These are phyloP conservation scores for Eumaeus atala DNA, from an alignment of 1,140 invertebrate genomes.

Conservation along the genomic window DNA sequence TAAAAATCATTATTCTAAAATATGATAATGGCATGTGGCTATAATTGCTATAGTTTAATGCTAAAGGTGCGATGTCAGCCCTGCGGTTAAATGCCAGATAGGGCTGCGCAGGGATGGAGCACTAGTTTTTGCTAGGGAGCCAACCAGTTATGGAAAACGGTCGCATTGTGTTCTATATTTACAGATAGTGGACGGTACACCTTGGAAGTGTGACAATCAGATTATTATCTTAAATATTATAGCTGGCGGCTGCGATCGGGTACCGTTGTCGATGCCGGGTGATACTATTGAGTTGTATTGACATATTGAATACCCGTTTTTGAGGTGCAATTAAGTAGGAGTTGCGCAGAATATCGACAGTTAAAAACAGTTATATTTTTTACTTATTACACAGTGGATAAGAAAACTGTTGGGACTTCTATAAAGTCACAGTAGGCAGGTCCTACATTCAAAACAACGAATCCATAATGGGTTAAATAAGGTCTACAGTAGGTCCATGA, in stretches of 20 bases:
- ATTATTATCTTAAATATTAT: constrained; percentile 6
- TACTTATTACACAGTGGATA: too few relatives aligned
- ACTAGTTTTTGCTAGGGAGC: constrained; percentile 10
- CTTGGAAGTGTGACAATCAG: constrained; percentile 9
- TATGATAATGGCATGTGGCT: constrained; percentile 3
- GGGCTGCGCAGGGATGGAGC: constrained; percentile 4
- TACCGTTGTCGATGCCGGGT: constrained; percentile 1
- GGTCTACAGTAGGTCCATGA: too few relatives aligned
- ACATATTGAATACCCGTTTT: too few relatives aligned
- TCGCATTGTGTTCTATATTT: constrained; percentile 11
- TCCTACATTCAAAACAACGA: too few relatives aligned
- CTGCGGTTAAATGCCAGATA: constrained; percentile 9
- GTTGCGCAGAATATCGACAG: too few relatives aligned
- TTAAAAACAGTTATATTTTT: too few relatives aligned
- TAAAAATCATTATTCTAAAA: background rate
- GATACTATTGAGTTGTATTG: background rate
- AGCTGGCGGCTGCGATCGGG: background rate
- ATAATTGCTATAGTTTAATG: constrained; percentile 3
- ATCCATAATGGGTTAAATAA: too few relatives aligned
- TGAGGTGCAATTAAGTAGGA: too few relatives aligned
- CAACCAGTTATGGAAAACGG: constrained; percentile 7
- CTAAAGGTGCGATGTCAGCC: background rate
- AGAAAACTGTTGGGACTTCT: too few relatives aligned
- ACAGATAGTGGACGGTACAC: background rate
- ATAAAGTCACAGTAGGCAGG: too few relatives aligned